Base-by-base conservation (phyloP, 2,113 vertebrate species). In the Anseranas semipalmata region DNA sequence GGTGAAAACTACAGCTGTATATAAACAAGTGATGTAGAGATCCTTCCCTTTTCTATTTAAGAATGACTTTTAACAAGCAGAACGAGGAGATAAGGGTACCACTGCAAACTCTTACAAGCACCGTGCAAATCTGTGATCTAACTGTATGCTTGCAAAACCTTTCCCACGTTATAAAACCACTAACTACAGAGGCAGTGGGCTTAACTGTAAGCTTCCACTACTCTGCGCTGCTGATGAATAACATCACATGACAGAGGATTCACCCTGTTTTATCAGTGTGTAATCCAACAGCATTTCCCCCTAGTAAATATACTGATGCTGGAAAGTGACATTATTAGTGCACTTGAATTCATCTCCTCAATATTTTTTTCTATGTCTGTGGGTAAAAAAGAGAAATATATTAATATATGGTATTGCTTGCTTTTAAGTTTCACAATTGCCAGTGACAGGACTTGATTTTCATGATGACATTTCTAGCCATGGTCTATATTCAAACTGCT, bases 171-270 rank as follows among this genome's bases (percentile, higher is more conserved):
- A 30, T 17, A 48, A 82, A 70, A 74, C 33, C 45, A 55, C 11
- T 10, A 53, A 78, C 27, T 35, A 59, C 56, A 46, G 60, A 53
- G 71, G 20, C 41, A 74, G 33, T 2, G 7, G 20, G 27, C 13
- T 71, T 39, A 67, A 11, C 33, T 21, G 0, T n/a, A 35, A 53
- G 35, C n/a, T 75, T 12, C 6, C 7, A 15, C 24, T 71, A 37
- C 43, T 35, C 25, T 12, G 41, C 14, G 5, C 30, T 43, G 41
- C 68, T 70, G 20, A 70, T 55, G 35, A 81, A 5, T 32, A 59
- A 32, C 5, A 3, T 0, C 4, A 27, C 6, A 56, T 7, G 33
- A 45, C 0, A 48, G 25, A 1, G 2, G 65, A 43, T 70, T 53
- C 41, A 66, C 7, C 5, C 8, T 37, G 12, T 9, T 79, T 74